These are phyloP conservation scores for Galeopterus variegatus DNA, from an alignment of 2,113 vertebrate genomes.

Conservation along the genomic window DNA sequence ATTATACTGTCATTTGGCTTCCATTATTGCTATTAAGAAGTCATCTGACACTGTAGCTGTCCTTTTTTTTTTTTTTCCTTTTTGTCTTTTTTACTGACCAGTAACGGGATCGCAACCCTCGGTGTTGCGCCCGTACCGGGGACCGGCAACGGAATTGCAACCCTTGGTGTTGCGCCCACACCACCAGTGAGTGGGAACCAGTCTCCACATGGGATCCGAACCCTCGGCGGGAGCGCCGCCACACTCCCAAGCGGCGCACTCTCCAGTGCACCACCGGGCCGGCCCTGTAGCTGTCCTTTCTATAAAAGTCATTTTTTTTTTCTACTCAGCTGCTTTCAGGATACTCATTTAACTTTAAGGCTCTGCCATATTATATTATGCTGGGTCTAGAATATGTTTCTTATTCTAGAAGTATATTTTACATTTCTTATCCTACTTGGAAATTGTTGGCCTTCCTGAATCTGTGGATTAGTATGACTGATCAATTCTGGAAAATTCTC, in stretches of 20 bases:
- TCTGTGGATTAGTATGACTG: not conserved
- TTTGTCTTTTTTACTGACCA: too few relatives aligned
- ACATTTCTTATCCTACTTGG: not conserved
- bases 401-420: not conserved
- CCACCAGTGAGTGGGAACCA: too few relatives aligned
- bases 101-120: too few relatives aligned
- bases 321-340: not conserved
- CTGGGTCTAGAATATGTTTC: not conserved
- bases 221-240: too few relatives aligned
- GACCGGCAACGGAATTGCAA: too few relatives aligned
- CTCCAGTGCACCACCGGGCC: too few relatives aligned
- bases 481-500: not conserved
- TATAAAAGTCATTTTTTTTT: not conserved
- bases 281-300: not conserved
- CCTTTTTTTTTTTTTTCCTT: constrained; percentile 19
- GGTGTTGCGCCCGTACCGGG: too few relatives aligned
- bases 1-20: not conserved
- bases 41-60: not conserved
- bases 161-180: too few relatives aligned
- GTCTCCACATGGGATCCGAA: too few relatives aligned
- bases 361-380: not conserved
- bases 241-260: too few relatives aligned
- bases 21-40: not conserved
- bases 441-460: not conserved
- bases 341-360: not conserved